phyloP scores from a whole-genome alignment of 2,888 invertebrate species.

The Bugulina stolonifera region DNA sequence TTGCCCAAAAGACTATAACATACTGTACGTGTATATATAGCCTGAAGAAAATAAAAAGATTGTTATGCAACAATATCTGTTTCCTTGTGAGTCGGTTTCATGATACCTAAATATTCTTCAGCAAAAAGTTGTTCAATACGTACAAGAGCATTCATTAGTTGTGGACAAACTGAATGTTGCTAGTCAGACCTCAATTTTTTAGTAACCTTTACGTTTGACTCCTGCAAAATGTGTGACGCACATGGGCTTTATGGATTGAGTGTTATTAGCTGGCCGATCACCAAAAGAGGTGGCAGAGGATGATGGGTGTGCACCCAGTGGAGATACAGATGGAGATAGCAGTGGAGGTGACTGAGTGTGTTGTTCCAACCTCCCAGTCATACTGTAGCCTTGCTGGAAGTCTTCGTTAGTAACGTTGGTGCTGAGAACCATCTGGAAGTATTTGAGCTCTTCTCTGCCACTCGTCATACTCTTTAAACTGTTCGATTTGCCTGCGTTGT shows the following conservation, averaged over 20 bases:
- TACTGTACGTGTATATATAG: too few species aligned
- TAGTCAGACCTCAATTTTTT: too few species aligned
- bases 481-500: not conserved
- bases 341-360: slow-evolving; percentile 52
- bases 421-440: slow-evolving; percentile 64
- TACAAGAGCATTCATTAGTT: too few species aligned
- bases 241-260: slow-evolving; percentile 61
- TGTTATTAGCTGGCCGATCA: too few species aligned
- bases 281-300: not conserved
- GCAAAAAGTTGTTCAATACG: too few species aligned
- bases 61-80: too few species aligned
- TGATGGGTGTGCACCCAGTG: not conserved
- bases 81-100: too few species aligned
- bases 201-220: slow-evolving; percentile 70
- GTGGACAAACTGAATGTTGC: too few species aligned
- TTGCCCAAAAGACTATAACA: too few species aligned
- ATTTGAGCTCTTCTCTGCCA: not conserved
- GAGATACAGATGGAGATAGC: slow-evolving; percentile 52
- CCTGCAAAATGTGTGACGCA: slow-evolving; percentile 83
- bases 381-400: slow-evolving; percentile 83
- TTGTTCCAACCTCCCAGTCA: slow-evolving; percentile 77
- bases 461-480: not conserved
- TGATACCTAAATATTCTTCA: too few species aligned
- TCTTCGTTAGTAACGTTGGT: slow-evolving; percentile 78
- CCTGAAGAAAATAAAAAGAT: too few species aligned